Evolutionary conservation across 2,797 vertebrate genomes (phyloP), one percentile per base, ranked within the genome.

Genomic region (Macroramphosus scolopax): DNA sequence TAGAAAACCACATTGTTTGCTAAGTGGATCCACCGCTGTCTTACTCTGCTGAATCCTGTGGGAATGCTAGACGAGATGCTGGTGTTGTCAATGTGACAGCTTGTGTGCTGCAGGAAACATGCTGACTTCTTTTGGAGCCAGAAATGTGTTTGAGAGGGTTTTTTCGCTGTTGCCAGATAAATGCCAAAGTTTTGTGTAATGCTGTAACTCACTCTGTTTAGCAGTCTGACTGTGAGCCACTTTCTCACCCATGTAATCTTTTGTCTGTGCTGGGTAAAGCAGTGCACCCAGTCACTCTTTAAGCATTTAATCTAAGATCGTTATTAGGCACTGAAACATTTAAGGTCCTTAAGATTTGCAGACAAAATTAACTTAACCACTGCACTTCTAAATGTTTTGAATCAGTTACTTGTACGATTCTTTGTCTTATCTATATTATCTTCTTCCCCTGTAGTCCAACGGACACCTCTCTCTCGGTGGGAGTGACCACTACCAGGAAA

Each of bases 401-500:
- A n/a, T 3, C 20, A 3, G 6, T 22, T 22, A 6, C 20, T 22
- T 22, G 3, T 22, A 3, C 3, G 20, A 22, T 30, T 53, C 11
- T 55, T 14, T 33, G 13, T 45, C 13, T 45, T 12, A 50, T 49
- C 6, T 2, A 0, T 51, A 1, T 35, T 24, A 29, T 47, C 13
- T 26, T 40, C 34, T 63, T 10, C 54, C 12, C 7, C 22, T 51
- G 17, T 82, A 99, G 97, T 93, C 93, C 36, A 99, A 98, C 20
- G 97, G 96, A 8, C 94, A 97, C 73, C 87, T 98, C 53, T 87
- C 93, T 51, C 85, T 94, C 44, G 86, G 89, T 1, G 92, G 91
- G 43, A 90, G 91, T 58, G 95, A 98, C 83, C 87, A 94, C 35
- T 98, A 98, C 81, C 97, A 99, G 72, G 96, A 98, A 77, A 89